These are phyloP conservation scores for Acipenser ruthenus DNA, from an alignment of 2,797 vertebrate species.

Conservation along the genomic window DNA sequence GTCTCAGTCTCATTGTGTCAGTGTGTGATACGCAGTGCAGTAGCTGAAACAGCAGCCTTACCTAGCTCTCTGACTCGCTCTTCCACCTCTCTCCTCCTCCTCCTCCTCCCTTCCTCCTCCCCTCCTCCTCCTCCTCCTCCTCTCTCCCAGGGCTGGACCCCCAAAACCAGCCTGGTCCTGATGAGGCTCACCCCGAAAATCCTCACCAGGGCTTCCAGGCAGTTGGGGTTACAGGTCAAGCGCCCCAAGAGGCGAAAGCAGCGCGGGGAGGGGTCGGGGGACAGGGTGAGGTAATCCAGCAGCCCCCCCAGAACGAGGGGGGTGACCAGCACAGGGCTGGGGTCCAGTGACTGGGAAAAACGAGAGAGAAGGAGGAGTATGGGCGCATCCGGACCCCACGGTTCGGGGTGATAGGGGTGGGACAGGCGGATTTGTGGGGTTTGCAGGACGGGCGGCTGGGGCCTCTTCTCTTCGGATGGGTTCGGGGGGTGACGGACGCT, in stretches of 20 bases:
- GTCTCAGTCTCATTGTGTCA: no score
- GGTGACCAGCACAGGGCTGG: slow-evolving; percentile 61
- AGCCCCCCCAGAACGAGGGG: slow-evolving; percentile 49
- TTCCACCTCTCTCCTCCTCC: slow-evolving; percentile 38
- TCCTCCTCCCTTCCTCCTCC: background rate
- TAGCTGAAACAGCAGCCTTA: slow-evolving; percentile 28
- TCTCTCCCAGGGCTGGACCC: slow-evolving; percentile 32
- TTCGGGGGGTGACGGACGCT: background rate
- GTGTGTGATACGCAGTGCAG: no score
- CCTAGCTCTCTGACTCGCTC: slow-evolving; percentile 69
- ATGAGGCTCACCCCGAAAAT: slow-evolving; percentile 67
- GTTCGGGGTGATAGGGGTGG: slow-evolving; percentile 71
- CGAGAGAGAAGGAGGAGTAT: slow-evolving; percentile 77
- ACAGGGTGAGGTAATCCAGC: slow-evolving; percentile 70
- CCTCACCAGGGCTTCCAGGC: slow-evolving; percentile 73
- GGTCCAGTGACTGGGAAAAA: slow-evolving; percentile 73
- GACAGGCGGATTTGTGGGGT: slow-evolving; percentile 33
- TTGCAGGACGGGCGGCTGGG: slow-evolving; percentile 43
- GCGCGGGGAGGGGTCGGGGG: slow-evolving; percentile 66
- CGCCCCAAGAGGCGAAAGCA: slow-evolving; percentile 71
- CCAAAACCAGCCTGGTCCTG: slow-evolving; percentile 56
- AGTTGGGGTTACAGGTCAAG: slow-evolving; percentile 81
- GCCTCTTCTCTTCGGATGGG: slow-evolving; percentile 29
- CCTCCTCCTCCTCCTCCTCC: slow-evolving; percentile 21
- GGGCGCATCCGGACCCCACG: slow-evolving; percentile 74